A percentile compares a stretch with the other conserved stretches of the same genome.
Conservation (phyloP, 2,113 vertebrate species). For the Varanus komodoensis region DNA sequence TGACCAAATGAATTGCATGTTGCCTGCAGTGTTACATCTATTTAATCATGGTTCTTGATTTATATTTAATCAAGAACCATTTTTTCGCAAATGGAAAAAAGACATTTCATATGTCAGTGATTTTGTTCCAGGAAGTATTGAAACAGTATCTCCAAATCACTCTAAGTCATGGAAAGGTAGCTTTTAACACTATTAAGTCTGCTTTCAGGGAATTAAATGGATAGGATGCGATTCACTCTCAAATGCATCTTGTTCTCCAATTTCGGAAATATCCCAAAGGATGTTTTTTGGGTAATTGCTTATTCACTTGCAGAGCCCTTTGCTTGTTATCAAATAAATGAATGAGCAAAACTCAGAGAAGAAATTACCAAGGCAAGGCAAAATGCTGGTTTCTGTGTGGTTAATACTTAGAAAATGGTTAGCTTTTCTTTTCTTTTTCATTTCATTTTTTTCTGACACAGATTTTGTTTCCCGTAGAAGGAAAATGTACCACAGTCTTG, state of each 20-base stretch:
- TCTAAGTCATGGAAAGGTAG: constrained; percentile 29
- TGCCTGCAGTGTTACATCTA: not conserved
- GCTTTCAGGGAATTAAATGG: constrained; percentile 16
- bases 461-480: not conserved
- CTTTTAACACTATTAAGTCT: constrained; percentile 47
- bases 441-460: not conserved
- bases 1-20: not conserved
- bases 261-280: constrained; percentile 60
- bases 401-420: constrained; percentile 10
- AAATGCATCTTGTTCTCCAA: constrained; percentile 55
- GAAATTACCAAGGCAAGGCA: constrained; percentile 49
- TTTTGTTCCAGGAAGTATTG: constrained; percentile 56
- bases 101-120: constrained; percentile 29
- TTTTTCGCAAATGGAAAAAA: not conserved
- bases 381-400: constrained; percentile 20
- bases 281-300: constrained; percentile 63
- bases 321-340: constrained; percentile 65
- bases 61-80: not conserved
- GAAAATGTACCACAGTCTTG: not conserved
- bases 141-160: constrained; percentile 24
- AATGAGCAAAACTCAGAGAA: constrained; percentile 58
- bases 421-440: not conserved
- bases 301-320: constrained; percentile 53
- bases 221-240: constrained; percentile 53
- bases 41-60: not conserved